phyloP scores from a whole-genome alignment of 1,140 invertebrate species.

The Pseudomyrmex dendroicus region DNA sequence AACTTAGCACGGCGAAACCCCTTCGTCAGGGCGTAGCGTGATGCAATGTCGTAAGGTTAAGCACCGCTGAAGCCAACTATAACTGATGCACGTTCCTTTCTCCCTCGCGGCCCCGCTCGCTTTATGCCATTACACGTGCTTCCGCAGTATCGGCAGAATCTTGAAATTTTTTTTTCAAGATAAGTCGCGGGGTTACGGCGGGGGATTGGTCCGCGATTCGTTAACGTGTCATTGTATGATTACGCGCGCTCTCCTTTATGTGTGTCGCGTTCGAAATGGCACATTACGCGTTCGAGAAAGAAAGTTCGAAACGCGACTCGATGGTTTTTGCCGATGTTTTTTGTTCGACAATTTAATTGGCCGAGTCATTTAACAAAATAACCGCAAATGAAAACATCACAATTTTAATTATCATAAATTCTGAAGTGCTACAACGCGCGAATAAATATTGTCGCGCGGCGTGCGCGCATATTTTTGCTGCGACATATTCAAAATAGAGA shows the following conservation, averaged over 20 bases:
- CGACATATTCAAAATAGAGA: not conserved
- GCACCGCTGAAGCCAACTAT: slow-evolving; percentile 41
- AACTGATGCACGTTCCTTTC: slow-evolving; percentile 25
- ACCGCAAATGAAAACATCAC: not conserved
- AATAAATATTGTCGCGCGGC: slow-evolving; percentile 1
- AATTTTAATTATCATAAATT: not conserved
- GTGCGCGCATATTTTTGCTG: slow-evolving; percentile 23
- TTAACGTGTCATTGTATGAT: slow-evolving; percentile 54
- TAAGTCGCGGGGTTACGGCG: slow-evolving; percentile 40
- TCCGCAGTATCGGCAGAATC: slow-evolving; percentile 53
- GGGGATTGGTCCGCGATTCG: slow-evolving; percentile 1
- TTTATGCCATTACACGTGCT: slow-evolving; percentile 59
- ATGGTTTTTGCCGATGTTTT: not conserved
- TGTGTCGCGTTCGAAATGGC: not conserved
- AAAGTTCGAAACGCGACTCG: not conserved
- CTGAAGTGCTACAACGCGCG: not conserved
- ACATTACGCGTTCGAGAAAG: not conserved
- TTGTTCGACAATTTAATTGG: not conserved
- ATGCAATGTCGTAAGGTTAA: slow-evolving; percentile 73
- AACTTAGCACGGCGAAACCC: slow-evolving; percentile 55
- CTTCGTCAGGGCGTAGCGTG: slow-evolving; percentile 64
- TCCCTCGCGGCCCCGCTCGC: slow-evolving; percentile 36
- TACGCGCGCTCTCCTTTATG: not conserved
- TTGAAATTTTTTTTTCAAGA: slow-evolving; percentile 44
- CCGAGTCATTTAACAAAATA: slow-evolving; percentile 10